A percentile compares a stretch with the other conserved stretches of the same genome.
Conservation (phyloP, 2,113 vertebrate species). For the Anser brachyrhynchus region DNA sequence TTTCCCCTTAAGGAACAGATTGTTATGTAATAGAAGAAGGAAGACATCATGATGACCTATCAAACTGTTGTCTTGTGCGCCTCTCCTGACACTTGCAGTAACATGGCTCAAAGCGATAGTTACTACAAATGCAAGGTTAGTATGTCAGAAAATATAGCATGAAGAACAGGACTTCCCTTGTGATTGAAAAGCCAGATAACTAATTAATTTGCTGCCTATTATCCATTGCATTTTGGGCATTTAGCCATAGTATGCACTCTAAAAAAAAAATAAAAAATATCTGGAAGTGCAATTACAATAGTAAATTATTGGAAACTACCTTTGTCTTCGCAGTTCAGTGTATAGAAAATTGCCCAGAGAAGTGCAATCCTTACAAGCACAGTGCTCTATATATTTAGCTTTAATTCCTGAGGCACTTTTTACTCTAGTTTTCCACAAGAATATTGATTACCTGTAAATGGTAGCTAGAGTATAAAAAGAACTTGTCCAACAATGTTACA, state of each 20-base stretch:
- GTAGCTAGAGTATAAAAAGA: background rate
- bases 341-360: background rate
- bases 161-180: conserved; percentile 26
- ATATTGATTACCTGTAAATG: background rate
- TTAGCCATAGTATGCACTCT: background rate
- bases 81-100: background rate
- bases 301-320: background rate
- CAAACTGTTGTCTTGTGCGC: background rate
- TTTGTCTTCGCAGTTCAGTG: background rate
- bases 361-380: background rate
- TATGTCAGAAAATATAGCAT: background rate
- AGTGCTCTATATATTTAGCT: background rate
- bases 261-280: conserved; percentile 17
- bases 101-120: background rate
- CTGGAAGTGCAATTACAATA: background rate
- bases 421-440: background rate
- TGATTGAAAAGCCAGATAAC: background rate
- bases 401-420: background rate
- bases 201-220: conserved; percentile 47
- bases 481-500: background rate
- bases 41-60: background rate
- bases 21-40: background rate
- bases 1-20: background rate
- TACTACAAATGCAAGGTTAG: conserved; percentile 5
- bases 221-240: background rate